Base-by-base conservation (phyloP, 2,888 invertebrate genomes). In the Pterostichus niger region DNA sequence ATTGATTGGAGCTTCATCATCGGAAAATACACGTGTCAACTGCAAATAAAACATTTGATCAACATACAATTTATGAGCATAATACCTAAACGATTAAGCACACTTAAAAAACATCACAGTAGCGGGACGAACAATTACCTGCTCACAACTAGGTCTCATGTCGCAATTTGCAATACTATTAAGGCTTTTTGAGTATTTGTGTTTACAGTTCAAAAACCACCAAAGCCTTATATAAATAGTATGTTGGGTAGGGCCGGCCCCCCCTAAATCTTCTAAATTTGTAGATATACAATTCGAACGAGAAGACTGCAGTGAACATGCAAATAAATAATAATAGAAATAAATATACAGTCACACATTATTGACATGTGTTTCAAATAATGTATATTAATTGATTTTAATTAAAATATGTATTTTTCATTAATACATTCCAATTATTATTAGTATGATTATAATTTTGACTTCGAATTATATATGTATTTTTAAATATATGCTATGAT, bases 1-100 rank as follows among this genome's bases (percentile, higher is more conserved):
- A 91, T 98, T 98, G 88, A 98, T 97, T 88, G 94, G 93, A 85
- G 96, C 95, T 87, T 97, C 97, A 90, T 97, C 97, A 85, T 96
- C 96, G 84, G 93, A 91, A 89, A 94, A 93, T 85, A 94, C 94
- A 88, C 95, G 93, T 87, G 93, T 92, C 89, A 95, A 92, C 95
- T 96, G 92, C 35, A 91, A 92, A 84, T 85, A 86, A 85, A 86
- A 52, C 17, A 52, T 75, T 15, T 13, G 33, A 71, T 71, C 68
- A 75, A 11, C 75, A 49, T 15, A 64, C 11, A 9, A 33, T 33
- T 64, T 64, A 31, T 17, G 5, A 56, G n/a, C n/a, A 64, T 24
- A 24, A 24, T 40, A 46, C 24, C 49, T n/a, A 75, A 59, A 75
- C 52, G 49, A 31, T 31, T 31, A 75, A 64, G 64, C 64, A 64